phyloP scores from a whole-genome alignment of 2,113 vertebrate genomes.

The Dinomys branickii region DNA sequence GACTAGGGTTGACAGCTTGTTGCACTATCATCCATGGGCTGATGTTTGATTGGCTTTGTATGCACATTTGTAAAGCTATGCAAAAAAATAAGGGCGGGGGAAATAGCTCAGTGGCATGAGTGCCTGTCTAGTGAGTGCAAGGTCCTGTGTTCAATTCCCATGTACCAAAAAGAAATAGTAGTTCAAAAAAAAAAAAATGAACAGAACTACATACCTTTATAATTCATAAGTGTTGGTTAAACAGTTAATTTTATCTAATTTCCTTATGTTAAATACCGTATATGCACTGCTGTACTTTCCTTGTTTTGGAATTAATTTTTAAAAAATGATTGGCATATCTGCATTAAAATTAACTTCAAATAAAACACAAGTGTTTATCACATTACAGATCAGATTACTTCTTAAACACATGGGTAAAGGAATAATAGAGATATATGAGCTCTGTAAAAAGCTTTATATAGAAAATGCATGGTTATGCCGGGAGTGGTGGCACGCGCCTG shows the following conservation, averaged over 20 bases:
- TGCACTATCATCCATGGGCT: constrained; percentile 67
- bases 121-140: too few relatives aligned
- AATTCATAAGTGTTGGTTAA: constrained; percentile 74
- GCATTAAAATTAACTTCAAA: constrained; percentile 78
- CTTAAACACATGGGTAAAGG: constrained; percentile 40
- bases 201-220: constrained; percentile 76
- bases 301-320: constrained; percentile 35
- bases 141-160: too few relatives aligned
- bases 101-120: too few relatives aligned
- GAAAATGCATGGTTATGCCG: constrained; percentile 39
- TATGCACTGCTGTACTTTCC: constrained; percentile 30
- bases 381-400: constrained; percentile 18
- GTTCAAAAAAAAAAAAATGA: not conserved
- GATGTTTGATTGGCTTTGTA: constrained; percentile 77
- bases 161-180: too few relatives aligned
- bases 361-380: constrained; percentile 31
- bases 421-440: constrained; percentile 64
- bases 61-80: constrained; percentile 70
- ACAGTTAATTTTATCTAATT: constrained; percentile 7
- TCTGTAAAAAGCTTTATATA: constrained; percentile 73
- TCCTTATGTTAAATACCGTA: constrained; percentile 41
- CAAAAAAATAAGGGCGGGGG: not conserved
- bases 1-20: constrained; percentile 48
- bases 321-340: constrained; percentile 59
- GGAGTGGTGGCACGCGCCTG: too few relatives aligned